Evolutionary conservation across 2,888 invertebrate species (phyloP).

Genomic region (Thysanoteuthis rhombus): DNA sequence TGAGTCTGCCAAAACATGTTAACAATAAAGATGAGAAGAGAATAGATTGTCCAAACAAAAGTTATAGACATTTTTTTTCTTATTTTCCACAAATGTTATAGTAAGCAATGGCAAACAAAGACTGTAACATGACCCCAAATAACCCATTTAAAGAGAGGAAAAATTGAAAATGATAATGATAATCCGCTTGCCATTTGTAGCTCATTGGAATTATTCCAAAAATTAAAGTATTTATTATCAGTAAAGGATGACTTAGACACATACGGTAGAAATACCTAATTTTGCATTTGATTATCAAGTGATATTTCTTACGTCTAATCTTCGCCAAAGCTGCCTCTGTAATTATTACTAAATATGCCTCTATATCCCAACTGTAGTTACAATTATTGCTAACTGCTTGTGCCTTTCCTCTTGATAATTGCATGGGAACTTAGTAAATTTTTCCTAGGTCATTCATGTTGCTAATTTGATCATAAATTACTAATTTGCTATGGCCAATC

Average conservation of each 20-base stretch:
- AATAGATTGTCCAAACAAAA: too few species aligned
- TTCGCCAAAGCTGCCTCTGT: too few species aligned
- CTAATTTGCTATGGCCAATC: too few species aligned
- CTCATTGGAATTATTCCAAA: neutral
- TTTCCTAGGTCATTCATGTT: too few species aligned
- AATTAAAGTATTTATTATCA: neutral
- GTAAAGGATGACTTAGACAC: neutral
- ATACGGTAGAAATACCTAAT: neutral
- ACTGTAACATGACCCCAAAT: neutral
- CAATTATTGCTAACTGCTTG: too few species aligned
- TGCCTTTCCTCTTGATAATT: too few species aligned
- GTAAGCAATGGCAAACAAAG: neutral
- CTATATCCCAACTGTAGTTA: too few species aligned
- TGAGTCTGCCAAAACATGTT: too few species aligned
- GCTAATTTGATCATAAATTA: too few species aligned
- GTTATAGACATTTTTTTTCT: neutral
- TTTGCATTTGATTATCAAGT: neutral
- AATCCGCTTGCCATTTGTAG: neutral
- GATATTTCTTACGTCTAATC: neutral
- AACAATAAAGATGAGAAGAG: too few species aligned
- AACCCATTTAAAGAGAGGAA: neutral
- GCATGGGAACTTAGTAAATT: too few species aligned
- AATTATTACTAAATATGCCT: too few species aligned
- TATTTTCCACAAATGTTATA: neutral
- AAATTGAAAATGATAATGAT: neutral